phyloP scores from a whole-genome alignment of 2,113 vertebrate species.

The Lepus americanus region DNA sequence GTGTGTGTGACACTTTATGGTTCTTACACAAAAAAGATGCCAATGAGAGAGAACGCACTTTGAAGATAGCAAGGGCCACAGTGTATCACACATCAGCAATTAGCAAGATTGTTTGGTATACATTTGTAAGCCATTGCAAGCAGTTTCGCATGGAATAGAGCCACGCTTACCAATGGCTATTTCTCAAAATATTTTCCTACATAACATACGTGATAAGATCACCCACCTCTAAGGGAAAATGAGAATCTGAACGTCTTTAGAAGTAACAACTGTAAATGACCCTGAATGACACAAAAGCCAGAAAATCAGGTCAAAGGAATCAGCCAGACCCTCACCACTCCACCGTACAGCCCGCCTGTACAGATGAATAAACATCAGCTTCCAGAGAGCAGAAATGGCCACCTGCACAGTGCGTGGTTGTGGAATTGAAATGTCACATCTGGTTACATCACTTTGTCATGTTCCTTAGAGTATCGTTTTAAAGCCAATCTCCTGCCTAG shows the following conservation, averaged over 20 bases:
- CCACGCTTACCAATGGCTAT: background rate
- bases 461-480: background rate
- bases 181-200: background rate
- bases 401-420: background rate
- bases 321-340: background rate
- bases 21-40: background rate
- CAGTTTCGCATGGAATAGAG: background rate
- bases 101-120: background rate
- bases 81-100: background rate
- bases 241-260: conserved; percentile 18
- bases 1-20: background rate
- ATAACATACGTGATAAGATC: background rate
- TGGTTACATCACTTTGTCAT: conserved; percentile 51
- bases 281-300: background rate
- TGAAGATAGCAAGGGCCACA: background rate
- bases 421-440: conserved; percentile 70
- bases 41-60: background rate
- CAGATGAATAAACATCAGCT: background rate
- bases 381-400: conserved; percentile 1
- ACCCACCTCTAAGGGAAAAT: conserved; percentile 11
- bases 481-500: conserved; percentile 31
- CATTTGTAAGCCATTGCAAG: background rate
- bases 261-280: conserved; percentile 47
- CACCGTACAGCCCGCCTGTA: background rate
- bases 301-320: background rate